Base-by-base conservation (phyloP, 2,113 vertebrate genomes). In the Anguilla rostrata region DNA sequence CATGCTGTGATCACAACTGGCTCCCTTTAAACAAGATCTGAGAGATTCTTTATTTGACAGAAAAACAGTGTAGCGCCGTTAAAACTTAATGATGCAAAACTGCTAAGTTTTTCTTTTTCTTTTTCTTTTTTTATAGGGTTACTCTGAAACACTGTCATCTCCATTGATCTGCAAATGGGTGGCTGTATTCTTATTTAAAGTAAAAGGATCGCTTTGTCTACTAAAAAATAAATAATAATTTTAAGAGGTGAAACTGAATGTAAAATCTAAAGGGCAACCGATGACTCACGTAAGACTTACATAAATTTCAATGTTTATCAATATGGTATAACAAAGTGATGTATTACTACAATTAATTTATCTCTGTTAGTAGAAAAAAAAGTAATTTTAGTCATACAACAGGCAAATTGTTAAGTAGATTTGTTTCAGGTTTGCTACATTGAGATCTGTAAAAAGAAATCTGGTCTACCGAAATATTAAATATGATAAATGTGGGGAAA, bases 31-130 rank as follows among this genome's bases (percentile, higher is more conserved):
- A 85, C 57, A 26, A 88, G 90, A 94, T 96, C 93, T 92, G 93
- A 89, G 94, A 89, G 89, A 91, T 89, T 91, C 88, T 89, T 92
- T 90, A 16, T 78, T 85, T 26, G 49, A 75, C 39, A 56, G 49
- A 56, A 57, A 85, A 85, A 78, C 84, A 89, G 92, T 39, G 89
- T 87, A 86, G 90, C 87, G 85, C 89, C 88, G 90, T 86, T 88
- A 87, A 90, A 92, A 88, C 89, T 90, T 92, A 93, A 92, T 93
- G 91, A 88, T 88, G 88, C 90, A 92, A 93, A 94, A 92, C 86
- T 81, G 86, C 43, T 84, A 83, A 63, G 91, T 93, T 91, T 92
- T 90, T 87, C 89, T 91, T 89, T 91, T 93, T 90, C 71, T 66
- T 88, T 87, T 87, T 87, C 87, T 89, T 89, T 39, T 71, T n/a